phyloP scores from a whole-genome alignment of 2,113 vertebrate species.

The Mystacornis crossleyi region DNA sequence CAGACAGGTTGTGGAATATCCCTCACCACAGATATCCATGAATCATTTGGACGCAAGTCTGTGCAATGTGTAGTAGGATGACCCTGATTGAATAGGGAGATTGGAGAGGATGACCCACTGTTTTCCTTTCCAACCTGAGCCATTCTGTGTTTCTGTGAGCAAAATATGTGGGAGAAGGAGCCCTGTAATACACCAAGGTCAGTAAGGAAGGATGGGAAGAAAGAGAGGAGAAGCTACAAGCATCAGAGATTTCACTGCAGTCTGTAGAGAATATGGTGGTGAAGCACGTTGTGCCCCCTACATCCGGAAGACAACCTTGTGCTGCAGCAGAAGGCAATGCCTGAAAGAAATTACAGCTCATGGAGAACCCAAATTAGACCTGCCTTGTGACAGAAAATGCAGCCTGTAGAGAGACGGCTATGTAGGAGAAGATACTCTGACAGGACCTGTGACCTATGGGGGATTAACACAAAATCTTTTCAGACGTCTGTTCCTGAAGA shows the following conservation, averaged over 20 bases:
- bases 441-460: not conserved
- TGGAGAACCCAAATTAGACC: not conserved
- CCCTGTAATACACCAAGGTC: not conserved
- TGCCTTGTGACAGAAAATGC: not conserved
- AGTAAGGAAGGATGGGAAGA: not conserved
- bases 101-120: not conserved
- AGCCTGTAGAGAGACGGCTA: fast-evolving
- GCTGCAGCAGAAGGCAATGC: not conserved
- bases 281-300: not conserved
- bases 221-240: not conserved
- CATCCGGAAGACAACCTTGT: not conserved
- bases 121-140: not conserved
- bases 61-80: not conserved
- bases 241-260: not conserved
- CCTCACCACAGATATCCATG: not conserved
- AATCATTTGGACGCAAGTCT: not conserved
- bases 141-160: not conserved
- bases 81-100: not conserved
- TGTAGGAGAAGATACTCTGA: not conserved
- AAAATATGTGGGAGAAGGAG: not conserved
- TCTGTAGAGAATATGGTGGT: not conserved
- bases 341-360: not conserved
- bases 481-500: not conserved
- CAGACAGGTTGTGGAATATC: not conserved
- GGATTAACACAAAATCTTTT: not conserved